Base-by-base conservation (phyloP, 2,797 vertebrate species). In the Chelmon rostratus region DNA sequence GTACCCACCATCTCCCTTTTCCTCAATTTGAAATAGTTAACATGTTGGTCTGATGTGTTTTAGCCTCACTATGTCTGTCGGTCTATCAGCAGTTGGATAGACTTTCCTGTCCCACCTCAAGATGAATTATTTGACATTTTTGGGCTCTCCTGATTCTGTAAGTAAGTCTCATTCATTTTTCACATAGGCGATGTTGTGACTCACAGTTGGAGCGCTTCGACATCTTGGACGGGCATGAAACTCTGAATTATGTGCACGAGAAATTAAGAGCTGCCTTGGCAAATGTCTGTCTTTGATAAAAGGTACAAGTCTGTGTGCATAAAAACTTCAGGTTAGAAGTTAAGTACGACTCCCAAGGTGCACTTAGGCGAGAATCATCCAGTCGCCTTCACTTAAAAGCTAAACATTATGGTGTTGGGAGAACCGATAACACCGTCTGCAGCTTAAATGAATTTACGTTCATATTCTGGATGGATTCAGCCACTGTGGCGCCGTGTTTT, bases 41-140 rank as follows among this genome's bases (percentile, higher is more conserved):
- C 13, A 47, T 46, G 76, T n/a, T 1, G 6, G 6, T 50, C 1
- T 10, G 25, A 64, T 13, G 50, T 11, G 6, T 73, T 56, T 57
- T 35, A 16, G 13, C 44, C 11, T 15, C 19, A 28, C 28, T 12
- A 47, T 25, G 58, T 61, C 21, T 0, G 25, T 42, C 23, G 10
- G n/a, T 52, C 38, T 21, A 25, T 44, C 42, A 64, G 10, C 42
- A 64, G 15, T 10, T 23, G 13, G 31, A 70, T 59, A 15, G 25
- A 52, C 61, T 44, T 21, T 33, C 9, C 3, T 25, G 23, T 38
- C 56, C 10, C 35, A 11, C 35, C 56, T 56, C 56, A n/a, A 19
- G 33, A 59, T 37, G 38, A 47, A 50, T 37, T 61, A 15, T 61
- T 38, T 61, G 58, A 11, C 6, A 33, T 57, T 23, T 70, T 58